phyloP scores from a whole-genome alignment of 1,140 invertebrate genomes.

The Oryctes rhinoceros region DNA sequence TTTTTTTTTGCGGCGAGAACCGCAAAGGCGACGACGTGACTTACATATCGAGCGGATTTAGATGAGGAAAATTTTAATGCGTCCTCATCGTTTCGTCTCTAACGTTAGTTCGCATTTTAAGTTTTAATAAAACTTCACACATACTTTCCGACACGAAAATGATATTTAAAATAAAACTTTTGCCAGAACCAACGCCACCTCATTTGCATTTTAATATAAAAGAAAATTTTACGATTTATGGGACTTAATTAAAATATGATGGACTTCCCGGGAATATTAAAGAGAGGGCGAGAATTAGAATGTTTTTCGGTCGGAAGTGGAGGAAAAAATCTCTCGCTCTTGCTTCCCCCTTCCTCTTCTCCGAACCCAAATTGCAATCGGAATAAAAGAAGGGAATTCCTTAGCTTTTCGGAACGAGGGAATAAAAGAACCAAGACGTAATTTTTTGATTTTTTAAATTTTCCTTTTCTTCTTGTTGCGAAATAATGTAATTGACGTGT shows the following conservation, averaged over 20 bases:
- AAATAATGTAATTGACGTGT: background rate
- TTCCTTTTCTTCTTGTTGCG: background rate
- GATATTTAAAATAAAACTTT: conserved; percentile 23
- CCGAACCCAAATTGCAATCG: background rate
- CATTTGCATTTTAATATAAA: conserved; percentile 23
- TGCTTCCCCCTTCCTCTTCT: background rate
- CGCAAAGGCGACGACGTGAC: conserved; percentile 2
- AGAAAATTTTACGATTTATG: conserved; percentile 19
- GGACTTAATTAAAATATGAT: conserved; percentile 19
- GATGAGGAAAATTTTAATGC: conserved; percentile 6
- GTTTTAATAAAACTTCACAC: conserved; percentile 22
- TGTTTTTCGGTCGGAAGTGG: conserved; percentile 2
- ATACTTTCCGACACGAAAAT: conserved; percentile 15
- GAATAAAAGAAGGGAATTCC: conserved; percentile 12
- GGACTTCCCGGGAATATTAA: conserved; percentile 4
- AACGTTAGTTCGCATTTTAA: background rate
- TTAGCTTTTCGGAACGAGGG: background rate
- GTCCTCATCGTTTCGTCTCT: background rate
- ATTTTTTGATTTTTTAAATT: background rate
- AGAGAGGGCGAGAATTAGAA: conserved; percentile 5
- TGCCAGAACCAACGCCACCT: background rate
- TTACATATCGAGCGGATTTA: conserved; percentile 2
- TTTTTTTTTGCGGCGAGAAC: background rate
- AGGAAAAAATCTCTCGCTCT: background rate
- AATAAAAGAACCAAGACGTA: background rate